Base-by-base conservation (phyloP, 2,113 vertebrate species). In the Aptenodytes patagonicus region DNA sequence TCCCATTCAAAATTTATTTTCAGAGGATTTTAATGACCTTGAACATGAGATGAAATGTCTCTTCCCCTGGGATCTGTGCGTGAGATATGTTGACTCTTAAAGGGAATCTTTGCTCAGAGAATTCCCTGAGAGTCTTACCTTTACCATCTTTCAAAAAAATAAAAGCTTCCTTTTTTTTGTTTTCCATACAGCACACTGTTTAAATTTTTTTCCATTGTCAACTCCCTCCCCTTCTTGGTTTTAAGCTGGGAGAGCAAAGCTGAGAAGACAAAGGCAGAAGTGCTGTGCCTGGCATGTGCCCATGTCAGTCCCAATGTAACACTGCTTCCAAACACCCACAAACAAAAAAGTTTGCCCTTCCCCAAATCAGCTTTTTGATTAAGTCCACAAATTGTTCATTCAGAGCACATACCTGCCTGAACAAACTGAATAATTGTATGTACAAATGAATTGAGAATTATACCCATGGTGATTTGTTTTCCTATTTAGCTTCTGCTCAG, bases 21-120 rank as follows among this genome's bases (percentile, higher is more conserved):
- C 77, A 76, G 90, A 95, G 44, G 40, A 49, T 96, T 95, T 96
- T 89, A 58, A 76, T 97, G 88, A 97, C 93, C 95, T 97, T 97
- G 93, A 97, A 92, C 51, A 70, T 90, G 72, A 94, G 83, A 92
- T 80, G 55, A 95, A 96, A 85, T 78, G 62, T 83, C 28, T 12
- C 72, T 94, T 97, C 49, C 86, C 72, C 34, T 90, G 89, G 57
- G 89, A 96, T 87, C 70, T 93, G 46, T 89, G 82, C 19, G n/a
- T 90, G 89, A 95, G 71, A 92, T 66, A 29, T 85, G 66, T 46
- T 97, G 78, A 78, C 65, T 97, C 81, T 95, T 87, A 90, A 95
- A 96, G 86, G 68, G 71, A 97, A 80, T 93, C 83, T 92, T 95
- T 88, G 61, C 83, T 72, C 62, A 85, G 75, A 86, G 51, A 84